Evolutionary conservation across 1,140 invertebrate genomes (phyloP), one percentile per base, ranked within the genome.

Genomic region (Panagrolaimus sp.): DNA sequence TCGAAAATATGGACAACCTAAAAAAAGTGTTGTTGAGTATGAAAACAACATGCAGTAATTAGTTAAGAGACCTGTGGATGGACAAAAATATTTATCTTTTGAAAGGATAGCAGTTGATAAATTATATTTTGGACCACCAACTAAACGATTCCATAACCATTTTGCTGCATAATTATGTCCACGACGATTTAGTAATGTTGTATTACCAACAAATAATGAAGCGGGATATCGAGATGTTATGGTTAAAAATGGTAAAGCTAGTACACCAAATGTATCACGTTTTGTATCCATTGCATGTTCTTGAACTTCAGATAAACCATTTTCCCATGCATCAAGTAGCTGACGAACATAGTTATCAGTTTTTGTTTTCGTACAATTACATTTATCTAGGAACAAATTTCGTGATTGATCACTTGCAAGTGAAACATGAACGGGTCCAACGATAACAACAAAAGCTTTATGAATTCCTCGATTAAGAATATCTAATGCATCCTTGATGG

Each of bases 111-210:
- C 79, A 3, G 72, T 73, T 3, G 75, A 75, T 9, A 81, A 46
- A 63, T 81, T 81, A 63, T 81, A 81, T 20, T 74, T 77, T 38
- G 77, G 77, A 8, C 79, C 79, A 20, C 71, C 74, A 57, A 81
- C 77, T 31, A 81, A 72, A 9, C 79, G 73, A 72, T 81, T 81
- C 79, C 79, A 81, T 9, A 81, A 67, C 78, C 78, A 81, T 70
- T 81, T 81, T 27, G 79, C 72, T 5, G 81, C 81, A 61, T 83
- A 81, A 20, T 71, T 81, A 63, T 79, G 77, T n/a, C 71, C 76
- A 53, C 77, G 45, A 48, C 77, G 66, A 68, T 78, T 78, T 7
- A 78, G 53, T 25, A 72, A 25, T 13, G 71, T 72, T 65, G 68
- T 71, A 47, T 78, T 79, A 14, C 68, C 47, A 25, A 82, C 73